A percentile compares a stretch with the other conserved stretches of the same genome.
Conservation (phyloP, 2,888 invertebrate genomes). For the Hyposoter didymator region DNA sequence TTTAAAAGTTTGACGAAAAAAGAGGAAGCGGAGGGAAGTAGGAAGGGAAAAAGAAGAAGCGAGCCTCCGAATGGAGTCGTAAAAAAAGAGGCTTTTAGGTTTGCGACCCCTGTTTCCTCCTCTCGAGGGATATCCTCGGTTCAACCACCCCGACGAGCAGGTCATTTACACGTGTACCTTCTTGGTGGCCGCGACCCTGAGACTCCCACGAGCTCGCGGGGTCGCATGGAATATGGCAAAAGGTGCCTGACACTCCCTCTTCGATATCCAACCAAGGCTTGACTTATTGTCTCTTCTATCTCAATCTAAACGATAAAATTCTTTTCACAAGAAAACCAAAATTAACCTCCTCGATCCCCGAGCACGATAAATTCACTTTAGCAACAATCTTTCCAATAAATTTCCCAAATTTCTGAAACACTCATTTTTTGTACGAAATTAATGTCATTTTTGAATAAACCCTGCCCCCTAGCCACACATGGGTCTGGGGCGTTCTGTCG, state of each 20-base stretch:
- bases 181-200: constrained; percentile 62
- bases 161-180: constrained; percentile 67
- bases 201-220: constrained; percentile 35
- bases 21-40: background rate
- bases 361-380: background rate
- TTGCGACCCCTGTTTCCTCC: constrained; percentile 20
- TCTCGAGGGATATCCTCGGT: constrained; percentile 35
- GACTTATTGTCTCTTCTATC: constrained; percentile 11
- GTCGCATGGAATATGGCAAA: constrained; percentile 31
- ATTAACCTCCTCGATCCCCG: background rate
- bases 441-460: background rate
- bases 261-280: constrained; percentile 18
- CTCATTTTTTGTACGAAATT: background rate
- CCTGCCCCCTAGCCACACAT: too few relatives aligned
- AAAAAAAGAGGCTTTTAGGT: constrained; percentile 57
- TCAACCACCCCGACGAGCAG: constrained; percentile 60
- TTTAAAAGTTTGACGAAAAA: background rate
- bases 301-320: background rate
- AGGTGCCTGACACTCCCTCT: constrained; percentile 19
- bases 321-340: background rate
- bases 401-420: background rate
- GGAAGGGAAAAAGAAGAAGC: background rate
- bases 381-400: background rate
- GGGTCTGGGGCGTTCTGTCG: too few relatives aligned
- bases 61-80: constrained; percentile 41